Percentiles rank a stretch among this genome's conserved stretches.
phyloP scores from a whole-genome alignment of 1,140 invertebrate species.

The Berghia stephanieae region DNA sequence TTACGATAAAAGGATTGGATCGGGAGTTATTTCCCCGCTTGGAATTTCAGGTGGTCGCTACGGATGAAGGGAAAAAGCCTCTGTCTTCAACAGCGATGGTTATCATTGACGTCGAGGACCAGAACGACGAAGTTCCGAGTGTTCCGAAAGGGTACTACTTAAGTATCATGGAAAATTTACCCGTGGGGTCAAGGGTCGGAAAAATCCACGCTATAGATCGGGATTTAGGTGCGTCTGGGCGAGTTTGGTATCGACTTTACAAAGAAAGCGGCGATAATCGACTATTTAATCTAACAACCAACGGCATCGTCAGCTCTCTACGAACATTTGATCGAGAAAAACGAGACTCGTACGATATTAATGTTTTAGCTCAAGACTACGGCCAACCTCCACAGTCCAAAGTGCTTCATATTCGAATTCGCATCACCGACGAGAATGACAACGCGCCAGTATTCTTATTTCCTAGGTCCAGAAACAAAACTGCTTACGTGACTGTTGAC shows the following conservation, averaged over 20 bases:
- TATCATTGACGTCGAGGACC: conserved; percentile 31
- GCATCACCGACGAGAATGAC: conserved; percentile 35
- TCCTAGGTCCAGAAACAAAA: conserved; percentile 11
- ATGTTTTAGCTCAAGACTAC: conserved; percentile 32
- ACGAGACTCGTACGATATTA: conserved; percentile 26
- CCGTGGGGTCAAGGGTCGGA: conserved; percentile 28
- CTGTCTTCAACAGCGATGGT: conserved; percentile 22
- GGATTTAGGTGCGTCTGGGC: conserved; percentile 29
- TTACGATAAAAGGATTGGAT: conserved; percentile 23
- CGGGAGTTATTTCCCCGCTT: conserved; percentile 28
- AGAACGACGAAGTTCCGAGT: conserved; percentile 34
- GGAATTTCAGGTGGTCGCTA: conserved; percentile 33
- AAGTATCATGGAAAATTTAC: conserved; percentile 29
- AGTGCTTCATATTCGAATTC: conserved; percentile 30
- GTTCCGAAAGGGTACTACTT: conserved; percentile 24
- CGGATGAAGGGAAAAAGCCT: conserved; percentile 20
- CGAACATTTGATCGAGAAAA: conserved; percentile 34
- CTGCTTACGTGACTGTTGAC: conserved; percentile 20
- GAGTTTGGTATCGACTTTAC: conserved; percentile 32
- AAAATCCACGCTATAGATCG: conserved; percentile 32
- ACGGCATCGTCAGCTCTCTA: conserved; percentile 18
- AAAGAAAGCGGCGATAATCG: conserved; percentile 26
- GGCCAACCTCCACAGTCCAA: conserved; percentile 23
- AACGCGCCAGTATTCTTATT: conserved; percentile 26
- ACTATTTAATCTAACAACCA: conserved; percentile 11